A percentile compares a stretch with the other conserved stretches of the same genome.
Evolutionary conservation across 2,888 invertebrate genomes (phyloP).

Genomic region (Trichopoda pennipes): DNA sequence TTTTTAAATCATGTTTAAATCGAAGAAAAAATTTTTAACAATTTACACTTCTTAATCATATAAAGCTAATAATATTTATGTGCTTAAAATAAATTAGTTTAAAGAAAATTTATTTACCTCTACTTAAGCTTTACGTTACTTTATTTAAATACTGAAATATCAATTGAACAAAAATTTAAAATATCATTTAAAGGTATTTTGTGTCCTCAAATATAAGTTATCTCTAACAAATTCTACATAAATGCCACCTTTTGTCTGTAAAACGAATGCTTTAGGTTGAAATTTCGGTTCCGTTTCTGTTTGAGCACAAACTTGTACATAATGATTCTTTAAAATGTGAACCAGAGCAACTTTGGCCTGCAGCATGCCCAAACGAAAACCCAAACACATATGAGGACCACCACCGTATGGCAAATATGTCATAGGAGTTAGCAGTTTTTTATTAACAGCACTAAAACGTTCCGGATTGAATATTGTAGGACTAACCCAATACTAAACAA

Average conservation of each 20-base stretch:
- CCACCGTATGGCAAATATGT: constrained; percentile 76
- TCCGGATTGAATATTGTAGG: constrained; percentile 71
- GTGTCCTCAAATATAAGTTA: constrained; percentile 61
- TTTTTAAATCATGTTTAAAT: too few species aligned
- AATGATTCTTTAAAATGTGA: constrained; percentile 75
- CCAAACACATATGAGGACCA: constrained; percentile 76
- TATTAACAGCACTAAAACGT: constrained; percentile 72
- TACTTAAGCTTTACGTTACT: too few species aligned
- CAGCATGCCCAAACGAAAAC: constrained; percentile 41
- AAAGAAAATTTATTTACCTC: too few species aligned
- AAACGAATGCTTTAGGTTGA: constrained; percentile 73
- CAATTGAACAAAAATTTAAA: too few species aligned
- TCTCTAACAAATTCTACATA: constrained; percentile 75
- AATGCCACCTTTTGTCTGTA: constrained; percentile 73
- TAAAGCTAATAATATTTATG: too few species aligned
- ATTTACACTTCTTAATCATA: too few species aligned
- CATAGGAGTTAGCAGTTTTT: constrained; percentile 9
- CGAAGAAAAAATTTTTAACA: too few species aligned
- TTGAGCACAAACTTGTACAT: constrained; percentile 70
- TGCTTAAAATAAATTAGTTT: too few species aligned
- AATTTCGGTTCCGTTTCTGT: constrained; percentile 72
- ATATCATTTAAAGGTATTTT: not conserved
- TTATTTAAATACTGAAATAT: too few species aligned
- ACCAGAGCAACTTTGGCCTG: constrained; percentile 75
- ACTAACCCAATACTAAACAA: constrained; percentile 71